Conservation (phyloP, 2,888 invertebrate genomes). For the Pinctada fucata region DNA sequence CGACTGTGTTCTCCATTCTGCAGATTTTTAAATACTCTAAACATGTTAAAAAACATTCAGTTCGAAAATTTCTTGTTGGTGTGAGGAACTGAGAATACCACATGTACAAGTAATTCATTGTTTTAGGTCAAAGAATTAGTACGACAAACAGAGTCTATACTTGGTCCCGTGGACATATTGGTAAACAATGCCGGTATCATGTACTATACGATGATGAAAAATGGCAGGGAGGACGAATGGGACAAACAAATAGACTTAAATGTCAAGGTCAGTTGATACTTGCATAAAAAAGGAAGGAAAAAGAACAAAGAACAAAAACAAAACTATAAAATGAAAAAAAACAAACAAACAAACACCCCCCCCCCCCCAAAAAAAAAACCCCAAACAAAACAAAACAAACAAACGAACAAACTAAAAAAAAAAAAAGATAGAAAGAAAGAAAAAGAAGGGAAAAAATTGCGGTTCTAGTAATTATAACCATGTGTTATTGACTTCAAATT, state of each 20-base stretch:
- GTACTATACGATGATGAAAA: slow-evolving; percentile 77
- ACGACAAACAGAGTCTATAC: slow-evolving; percentile 66
- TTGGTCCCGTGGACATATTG: slow-evolving; percentile 75
- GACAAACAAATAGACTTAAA: slow-evolving; percentile 76
- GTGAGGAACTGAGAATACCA: no score
- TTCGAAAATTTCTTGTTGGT: no score
- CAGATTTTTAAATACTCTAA: no score
- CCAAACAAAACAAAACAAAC: no score
- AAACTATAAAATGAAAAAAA: background rate
- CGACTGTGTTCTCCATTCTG: no score
- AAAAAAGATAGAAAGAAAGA: no score
- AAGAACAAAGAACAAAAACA: background rate
- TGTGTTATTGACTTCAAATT: no score
- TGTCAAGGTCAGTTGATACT: slow-evolving; percentile 67
- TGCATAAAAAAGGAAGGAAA: background rate
- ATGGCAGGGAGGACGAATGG: slow-evolving; percentile 76
- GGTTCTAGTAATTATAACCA: background rate
- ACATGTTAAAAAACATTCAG: no score
- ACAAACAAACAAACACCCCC: no score
- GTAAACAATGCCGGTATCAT: slow-evolving; percentile 77
- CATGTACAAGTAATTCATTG: no score
- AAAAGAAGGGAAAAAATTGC: background rate
- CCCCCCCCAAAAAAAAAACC: no score
- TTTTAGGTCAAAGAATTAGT: slow-evolving; percentile 70
- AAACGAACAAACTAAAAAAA: no score